Evolutionary conservation across 1,140 invertebrate genomes (phyloP), one percentile per base, ranked within the genome.

Genomic region (Rhizoglyphus robini): DNA sequence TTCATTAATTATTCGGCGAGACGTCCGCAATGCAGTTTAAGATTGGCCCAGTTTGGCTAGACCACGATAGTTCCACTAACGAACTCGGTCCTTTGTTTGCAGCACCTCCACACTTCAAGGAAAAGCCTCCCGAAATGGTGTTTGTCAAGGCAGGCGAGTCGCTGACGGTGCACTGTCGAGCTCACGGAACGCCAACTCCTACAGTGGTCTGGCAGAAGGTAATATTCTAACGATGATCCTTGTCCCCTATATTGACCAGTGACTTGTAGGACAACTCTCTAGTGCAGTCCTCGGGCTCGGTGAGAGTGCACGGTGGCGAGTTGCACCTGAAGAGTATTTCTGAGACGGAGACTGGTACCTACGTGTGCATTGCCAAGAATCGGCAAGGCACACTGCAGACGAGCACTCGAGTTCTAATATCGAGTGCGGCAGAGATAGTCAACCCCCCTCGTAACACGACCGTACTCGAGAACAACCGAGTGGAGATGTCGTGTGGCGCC

Each of bases 71-170:
- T 3, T 8, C 2, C 18, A 46, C 41, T 1, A 46, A 8, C 2
- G 41, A 46, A 46, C 2, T 32, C 23, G 25, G 15, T 3, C n/a
- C 36, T 15, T 60, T 27, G 58, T 60, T 60, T 60, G 23, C 70
- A 82, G 83, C 82, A 63, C 90, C 92, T 73, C 94, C 94, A 69
- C 84, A 87, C 74, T 95, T 96, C 79, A 88, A 85, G 76, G 86
- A 88, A 74, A 91, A 85, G 73, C 88, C 89, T 68, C 88, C 91
- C 76, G 88, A 94, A 75, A 84, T 94, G 75, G 90, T 91, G 74
- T 95, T 94, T 81, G 91, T 96, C 72, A 90, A 93, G 79, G 83
- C 93, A 77, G 90, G 91, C 68, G 90, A 94, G 79, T 88, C 87
- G 67, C 90, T 96, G 74, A 90, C 91, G 74, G 83, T 96, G 70